Evolutionary conservation across 2,888 invertebrate species (phyloP).

Genomic region (Stramonita haemastoma): DNA sequence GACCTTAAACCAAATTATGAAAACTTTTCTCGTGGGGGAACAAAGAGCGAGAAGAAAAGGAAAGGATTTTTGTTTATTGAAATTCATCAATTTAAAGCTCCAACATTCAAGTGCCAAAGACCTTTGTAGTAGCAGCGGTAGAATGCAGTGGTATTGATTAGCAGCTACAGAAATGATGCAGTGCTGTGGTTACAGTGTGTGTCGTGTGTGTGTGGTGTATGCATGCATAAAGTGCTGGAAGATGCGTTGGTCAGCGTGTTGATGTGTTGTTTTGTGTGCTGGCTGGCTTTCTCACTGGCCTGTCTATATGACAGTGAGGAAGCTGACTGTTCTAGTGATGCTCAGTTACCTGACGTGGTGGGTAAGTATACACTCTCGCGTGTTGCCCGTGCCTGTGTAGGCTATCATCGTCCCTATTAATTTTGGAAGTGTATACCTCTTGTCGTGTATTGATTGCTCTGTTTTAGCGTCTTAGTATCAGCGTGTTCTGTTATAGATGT

Average conservation of each 20-base stretch:
- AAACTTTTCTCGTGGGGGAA: background rate
- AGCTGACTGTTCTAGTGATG: constrained; percentile 23
- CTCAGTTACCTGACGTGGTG: constrained; percentile 20
- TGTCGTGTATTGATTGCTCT: no score
- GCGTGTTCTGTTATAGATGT: no score
- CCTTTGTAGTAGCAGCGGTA: no score
- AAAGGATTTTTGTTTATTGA: background rate
- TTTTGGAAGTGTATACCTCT: no score
- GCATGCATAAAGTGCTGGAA: background rate
- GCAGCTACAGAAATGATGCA: no score
- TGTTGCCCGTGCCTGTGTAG: constrained; percentile 7
- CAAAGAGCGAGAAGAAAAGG: background rate
- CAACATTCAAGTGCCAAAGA: no score
- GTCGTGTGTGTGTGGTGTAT: background rate
- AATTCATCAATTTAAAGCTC: no score
- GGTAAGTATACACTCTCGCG: constrained; percentile 30
- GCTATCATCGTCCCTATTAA: no score
- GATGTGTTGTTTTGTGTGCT: constrained; percentile 25
- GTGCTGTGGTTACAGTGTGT: background rate
- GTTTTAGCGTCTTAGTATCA: no score
- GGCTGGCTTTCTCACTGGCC: background rate
- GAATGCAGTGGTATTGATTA: no score
- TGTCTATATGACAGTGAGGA: constrained; percentile 31
- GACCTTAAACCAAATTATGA: no score
- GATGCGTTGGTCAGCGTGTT: background rate